Base-by-base conservation (phyloP, 2,888 invertebrate genomes). In the Polylopha cassiicola region DNA sequence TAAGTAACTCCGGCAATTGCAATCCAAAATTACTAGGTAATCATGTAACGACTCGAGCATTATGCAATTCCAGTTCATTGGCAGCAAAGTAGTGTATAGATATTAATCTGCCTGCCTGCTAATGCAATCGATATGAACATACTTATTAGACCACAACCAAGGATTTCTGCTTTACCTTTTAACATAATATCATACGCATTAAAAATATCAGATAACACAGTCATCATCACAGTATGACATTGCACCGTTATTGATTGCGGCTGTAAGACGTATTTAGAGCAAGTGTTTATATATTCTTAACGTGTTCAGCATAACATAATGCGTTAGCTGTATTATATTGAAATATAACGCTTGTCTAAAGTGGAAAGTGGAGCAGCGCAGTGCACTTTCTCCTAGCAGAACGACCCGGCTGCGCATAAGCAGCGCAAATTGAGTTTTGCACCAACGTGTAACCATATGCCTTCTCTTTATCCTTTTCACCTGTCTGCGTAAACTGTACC, bases 331-430 rank as follows among this genome's bases (percentile, higher is more conserved):
- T 51, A 43, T 52, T 48, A 51, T 50, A 55, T 48, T 48, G 46
- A 51, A 46, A 49, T 48, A 49, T 65, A 66, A 70, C 61, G 59
- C 68, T 62, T 61, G 69, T 65, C 61, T 72, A 56, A 58, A 60
- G 62, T 67, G 69, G 75, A 81, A 84, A 82, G 82, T 82, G 55
- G 82, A 76, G 66, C 80, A 61, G 60, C 58, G 51, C 47, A 48
- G 51, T 62, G 74, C 61, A 82, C 84, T 84, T 84, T 84, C 84
- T 79, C 80, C 65, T 51, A 55, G 58, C 67, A 65, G 65, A 71
- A 62, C 66, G 61, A 56, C 61, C 59, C 61, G 58, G 55, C 61
- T 65, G 74, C 62, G 73, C 73, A 68, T 59, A 56, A 58, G 53
- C 65, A 65, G 70, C 67, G 66, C 66, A 70, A 69, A 70, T 72